phyloP scores from a whole-genome alignment of 1,140 invertebrate genomes.

The Meloidogyne chitwoodi region DNA sequence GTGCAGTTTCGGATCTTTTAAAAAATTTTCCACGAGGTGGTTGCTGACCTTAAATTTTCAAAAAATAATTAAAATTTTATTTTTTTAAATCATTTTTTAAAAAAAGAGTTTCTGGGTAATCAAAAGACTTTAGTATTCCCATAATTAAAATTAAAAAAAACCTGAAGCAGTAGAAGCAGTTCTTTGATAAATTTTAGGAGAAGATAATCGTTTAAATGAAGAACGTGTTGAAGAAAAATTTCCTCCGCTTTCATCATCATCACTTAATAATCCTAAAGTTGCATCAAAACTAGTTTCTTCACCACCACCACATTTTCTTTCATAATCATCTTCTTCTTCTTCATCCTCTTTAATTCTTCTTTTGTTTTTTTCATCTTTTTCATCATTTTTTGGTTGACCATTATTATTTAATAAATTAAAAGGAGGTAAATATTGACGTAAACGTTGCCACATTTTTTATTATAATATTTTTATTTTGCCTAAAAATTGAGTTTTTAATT shows the following conservation, averaged over 20 bases:
- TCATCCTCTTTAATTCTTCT: not conserved
- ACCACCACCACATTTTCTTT: not conserved
- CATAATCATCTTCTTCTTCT: not conserved
- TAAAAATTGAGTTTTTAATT: too few species aligned
- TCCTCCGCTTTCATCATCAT: not conserved
- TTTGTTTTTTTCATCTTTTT: not conserved
- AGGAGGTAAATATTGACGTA: slow-evolving; percentile 1
- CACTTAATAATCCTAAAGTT: not conserved
- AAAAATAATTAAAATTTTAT: too few species aligned
- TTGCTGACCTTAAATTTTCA: not conserved
- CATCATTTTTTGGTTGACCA: not conserved
- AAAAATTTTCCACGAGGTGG: slow-evolving; percentile 13
- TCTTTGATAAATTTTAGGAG: not conserved
- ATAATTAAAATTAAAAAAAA: not conserved
- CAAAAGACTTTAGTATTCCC: too few species aligned
- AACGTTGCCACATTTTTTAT: not conserved
- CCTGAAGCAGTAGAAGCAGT: not conserved
- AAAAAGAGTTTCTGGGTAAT: too few species aligned
- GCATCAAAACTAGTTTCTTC: slow-evolving; percentile 6
- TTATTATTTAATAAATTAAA: not conserved
- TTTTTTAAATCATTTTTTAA: too few species aligned
- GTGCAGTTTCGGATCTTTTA: slow-evolving; percentile 9
- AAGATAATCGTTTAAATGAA: not conserved
- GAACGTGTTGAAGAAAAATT: not conserved
- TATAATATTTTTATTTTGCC: too few species aligned